A percentile compares a stretch with the other conserved stretches of the same genome.
Conservation (phyloP, 1,140 invertebrate species). For the Stegodyphus dumicola region DNA sequence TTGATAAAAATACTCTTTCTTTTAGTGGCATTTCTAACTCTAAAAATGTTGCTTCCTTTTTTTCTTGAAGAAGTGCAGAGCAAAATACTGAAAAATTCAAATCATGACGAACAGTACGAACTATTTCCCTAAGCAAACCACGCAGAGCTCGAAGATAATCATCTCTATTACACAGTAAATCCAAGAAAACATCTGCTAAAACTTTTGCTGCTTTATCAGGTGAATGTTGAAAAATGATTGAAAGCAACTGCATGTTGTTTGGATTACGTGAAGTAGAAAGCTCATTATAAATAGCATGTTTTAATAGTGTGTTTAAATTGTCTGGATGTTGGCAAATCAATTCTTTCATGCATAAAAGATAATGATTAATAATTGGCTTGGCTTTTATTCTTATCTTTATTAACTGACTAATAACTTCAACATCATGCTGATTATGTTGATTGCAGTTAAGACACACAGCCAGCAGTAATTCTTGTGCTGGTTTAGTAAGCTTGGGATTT, state of each 20-base stretch:
- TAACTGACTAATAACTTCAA: conserved; percentile 89
- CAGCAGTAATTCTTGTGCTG: conserved; percentile 92
- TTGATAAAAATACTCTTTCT: conserved; percentile 84
- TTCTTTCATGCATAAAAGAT: conserved; percentile 86
- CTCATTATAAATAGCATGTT: conserved; percentile 95
- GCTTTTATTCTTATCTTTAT: conserved; percentile 93
- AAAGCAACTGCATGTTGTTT: conserved; percentile 91
- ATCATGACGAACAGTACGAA: conserved; percentile 84
- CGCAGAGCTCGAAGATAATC: conserved; percentile 89
- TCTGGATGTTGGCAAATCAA: conserved; percentile 81
- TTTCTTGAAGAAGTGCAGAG: conserved; percentile 76
- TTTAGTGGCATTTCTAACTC: conserved; percentile 67
- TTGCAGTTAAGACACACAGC: conserved; percentile 91
- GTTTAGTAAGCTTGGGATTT: conserved; percentile 88
- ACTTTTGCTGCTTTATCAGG: conserved; percentile 69
- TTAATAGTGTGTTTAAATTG: conserved; percentile 87
- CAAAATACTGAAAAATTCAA: conserved; percentile 79
- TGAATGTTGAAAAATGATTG: conserved; percentile 84
- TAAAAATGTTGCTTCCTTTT: conserved; percentile 68
- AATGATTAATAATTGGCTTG: conserved; percentile 90
- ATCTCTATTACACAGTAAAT: conserved; percentile 87
- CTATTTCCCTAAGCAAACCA: conserved; percentile 86
- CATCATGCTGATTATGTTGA: conserved; percentile 80
- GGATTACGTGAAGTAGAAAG: conserved; percentile 88
- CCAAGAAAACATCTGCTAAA: conserved; percentile 75